phyloP scores from a whole-genome alignment of 2,113 vertebrate genomes.

The Pedionomus torquatus region DNA sequence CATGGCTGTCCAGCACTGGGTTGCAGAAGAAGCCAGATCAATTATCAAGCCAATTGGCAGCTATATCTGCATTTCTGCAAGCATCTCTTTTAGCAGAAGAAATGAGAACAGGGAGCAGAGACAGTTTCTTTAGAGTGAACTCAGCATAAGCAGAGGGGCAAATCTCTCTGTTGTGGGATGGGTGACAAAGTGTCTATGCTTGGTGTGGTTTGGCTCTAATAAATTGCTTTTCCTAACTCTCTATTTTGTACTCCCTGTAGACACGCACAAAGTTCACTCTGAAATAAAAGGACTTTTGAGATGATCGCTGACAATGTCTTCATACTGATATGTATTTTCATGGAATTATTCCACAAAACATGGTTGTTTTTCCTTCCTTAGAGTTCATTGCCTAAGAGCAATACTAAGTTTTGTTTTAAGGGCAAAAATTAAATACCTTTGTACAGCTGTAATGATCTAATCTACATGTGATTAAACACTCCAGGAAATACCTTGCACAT shows the following conservation, averaged over 20 bases:
- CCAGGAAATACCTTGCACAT: background rate
- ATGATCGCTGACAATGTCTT: background rate
- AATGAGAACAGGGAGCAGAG: background rate
- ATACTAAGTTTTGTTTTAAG: background rate
- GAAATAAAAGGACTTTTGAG: slow-evolving; percentile 40
- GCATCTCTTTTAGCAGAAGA: background rate
- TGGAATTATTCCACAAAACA: background rate
- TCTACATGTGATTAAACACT: background rate
- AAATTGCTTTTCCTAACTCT: background rate
- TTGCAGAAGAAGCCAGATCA: background rate
- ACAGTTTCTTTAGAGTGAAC: background rate
- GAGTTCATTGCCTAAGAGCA: background rate
- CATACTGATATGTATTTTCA: background rate
- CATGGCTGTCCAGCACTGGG: background rate
- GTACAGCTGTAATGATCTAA: slow-evolving; percentile 22
- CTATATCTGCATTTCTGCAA: background rate
- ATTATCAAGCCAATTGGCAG: background rate
- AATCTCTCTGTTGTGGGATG: background rate
- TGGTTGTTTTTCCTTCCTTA: background rate
- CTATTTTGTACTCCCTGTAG: background rate
- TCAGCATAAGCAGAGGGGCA: background rate
- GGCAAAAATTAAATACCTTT: background rate
- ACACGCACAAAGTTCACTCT: slow-evolving; percentile 9
- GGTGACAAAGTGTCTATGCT: background rate
- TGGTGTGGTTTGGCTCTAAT: background rate